Evolutionary conservation across 2,888 invertebrate genomes (phyloP), one percentile per base, ranked within the genome.

Genomic region (Colostygia pectinataria): DNA sequence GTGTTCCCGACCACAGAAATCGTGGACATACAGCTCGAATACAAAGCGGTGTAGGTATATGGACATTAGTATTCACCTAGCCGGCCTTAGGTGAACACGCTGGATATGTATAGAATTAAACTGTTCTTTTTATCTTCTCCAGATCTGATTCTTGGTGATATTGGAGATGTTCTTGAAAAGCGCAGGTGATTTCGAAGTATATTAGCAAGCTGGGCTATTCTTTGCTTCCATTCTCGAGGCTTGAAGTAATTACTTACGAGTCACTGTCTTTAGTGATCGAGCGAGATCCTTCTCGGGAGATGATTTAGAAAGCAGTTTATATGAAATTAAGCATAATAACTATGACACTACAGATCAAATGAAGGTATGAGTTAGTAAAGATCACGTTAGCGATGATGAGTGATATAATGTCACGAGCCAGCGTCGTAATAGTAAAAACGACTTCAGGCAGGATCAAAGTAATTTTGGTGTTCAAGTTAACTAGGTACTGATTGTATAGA

Each of bases 1-100:
- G 61, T 67, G 71, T 80, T 71, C 76, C 73, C 74, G 79, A 75
- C 78, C 74, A 80, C 82, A 85, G 86, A 84, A 85, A 87, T 86
- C 86, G 88, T 88, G 87, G 72, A 70, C 61, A 65, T 70, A 66
- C 69, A 76, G 59, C 54, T 60, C 59, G 88, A 82, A 88, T 88
- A 85, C 83, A 85, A 88, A 67, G 68, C 61, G 55, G 53, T 59
- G 40, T n/a, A n/a, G n/a, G n/a, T 23, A 63, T 57, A 63, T 63
- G 66, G 64, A 53, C 60, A 81, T 86, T 87, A 79, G 83, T 88
- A 89, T 88, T 80, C 87, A 73, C 57, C 66, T 67, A 72, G 76
- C 55, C 66, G 57, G 58, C 60, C 59, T 69, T 74, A 82, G 72
- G 59, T 73, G 74, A 76, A 74, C 77, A 74, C 71, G 73, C 75